phyloP scores from a whole-genome alignment of 1,140 invertebrate species.

The Leptonema lineaticorne region DNA sequence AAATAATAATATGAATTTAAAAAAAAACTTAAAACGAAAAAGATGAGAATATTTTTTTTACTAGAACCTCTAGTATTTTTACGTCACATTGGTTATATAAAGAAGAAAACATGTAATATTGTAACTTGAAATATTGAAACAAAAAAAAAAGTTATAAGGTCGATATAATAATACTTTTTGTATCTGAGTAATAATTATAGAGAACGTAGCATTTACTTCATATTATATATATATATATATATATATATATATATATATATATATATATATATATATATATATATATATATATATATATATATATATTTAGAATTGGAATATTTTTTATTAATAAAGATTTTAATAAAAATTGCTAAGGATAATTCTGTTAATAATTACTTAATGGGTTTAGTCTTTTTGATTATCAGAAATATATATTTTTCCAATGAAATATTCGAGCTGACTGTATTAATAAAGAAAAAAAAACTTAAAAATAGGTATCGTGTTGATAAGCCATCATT shows the following conservation, averaged over 20 bases:
- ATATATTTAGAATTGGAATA: too few species aligned
- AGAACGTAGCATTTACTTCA: too few species aligned
- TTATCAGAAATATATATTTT: conserved; percentile 27
- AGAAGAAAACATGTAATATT: too few species aligned
- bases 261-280: conserved; percentile 7
- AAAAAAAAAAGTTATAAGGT: conserved; percentile 52
- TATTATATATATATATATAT: neutral
- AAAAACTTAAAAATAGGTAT: conserved; percentile 16
- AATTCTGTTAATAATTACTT: conserved; percentile 4
- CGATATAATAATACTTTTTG: conserved; percentile 18
- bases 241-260: neutral
- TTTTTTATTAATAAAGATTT: conserved; percentile 11
- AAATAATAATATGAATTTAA: neutral
- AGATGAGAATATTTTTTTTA: conserved; percentile 48
- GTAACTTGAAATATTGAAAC: conserved; percentile 57
- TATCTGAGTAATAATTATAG: conserved; percentile 26
- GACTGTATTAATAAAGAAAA: neutral
- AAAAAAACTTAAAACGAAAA: conserved; percentile 46
- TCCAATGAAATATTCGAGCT: conserved; percentile 17
- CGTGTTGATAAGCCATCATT: conserved; percentile 13
- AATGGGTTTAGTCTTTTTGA: conserved; percentile 19
- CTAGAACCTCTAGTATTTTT: conserved; percentile 27
- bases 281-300: conserved; percentile 2
- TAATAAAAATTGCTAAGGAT: conserved; percentile 11
- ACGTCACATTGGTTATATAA: conserved; percentile 11